Conservation (phyloP, 2,113 vertebrate genomes). For the Pseudorectes ferrugineus region DNA sequence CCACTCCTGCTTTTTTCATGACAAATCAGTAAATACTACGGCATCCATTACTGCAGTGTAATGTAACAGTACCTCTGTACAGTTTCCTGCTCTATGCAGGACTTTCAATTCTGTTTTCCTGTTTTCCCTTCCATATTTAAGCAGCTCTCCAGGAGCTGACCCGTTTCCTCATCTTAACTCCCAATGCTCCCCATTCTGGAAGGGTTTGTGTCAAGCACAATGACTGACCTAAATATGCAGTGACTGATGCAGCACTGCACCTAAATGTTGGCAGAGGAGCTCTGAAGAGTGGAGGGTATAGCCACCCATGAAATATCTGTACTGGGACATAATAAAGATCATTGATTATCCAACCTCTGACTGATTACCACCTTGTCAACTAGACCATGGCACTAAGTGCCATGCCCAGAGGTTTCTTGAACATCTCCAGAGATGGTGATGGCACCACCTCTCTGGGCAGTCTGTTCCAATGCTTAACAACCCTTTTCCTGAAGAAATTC, state of each 20-base stretch:
- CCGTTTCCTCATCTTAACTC: neutral
- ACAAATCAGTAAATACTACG: neutral
- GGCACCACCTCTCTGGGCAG: too few relatives aligned
- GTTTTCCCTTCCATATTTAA: neutral
- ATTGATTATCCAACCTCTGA: neutral
- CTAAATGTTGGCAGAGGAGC: neutral
- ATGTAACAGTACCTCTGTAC: neutral
- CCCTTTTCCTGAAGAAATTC: neutral
- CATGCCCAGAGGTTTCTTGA: neutral
- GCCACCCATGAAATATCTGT: neutral
- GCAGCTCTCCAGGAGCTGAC: neutral
- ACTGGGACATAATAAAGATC: neutral
- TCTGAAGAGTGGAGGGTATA: neutral
- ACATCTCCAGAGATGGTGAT: neutral
- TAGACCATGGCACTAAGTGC: too few relatives aligned
- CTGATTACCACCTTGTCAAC: neutral
- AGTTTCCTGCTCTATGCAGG: neutral
- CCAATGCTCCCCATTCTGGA: neutral
- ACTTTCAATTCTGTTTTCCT: neutral
- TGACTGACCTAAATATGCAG: rapidly evolving
- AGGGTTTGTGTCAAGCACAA: neutral
- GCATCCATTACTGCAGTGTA: neutral
- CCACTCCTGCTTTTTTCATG: neutral
- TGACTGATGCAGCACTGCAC: rapidly evolving
- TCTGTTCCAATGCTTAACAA: neutral